Percentiles rank a stretch among this genome's conserved stretches.
These are phyloP conservation scores for Trichogramma evanescens DNA, from an alignment of 2,888 invertebrate species.

Conservation along the genomic window DNA sequence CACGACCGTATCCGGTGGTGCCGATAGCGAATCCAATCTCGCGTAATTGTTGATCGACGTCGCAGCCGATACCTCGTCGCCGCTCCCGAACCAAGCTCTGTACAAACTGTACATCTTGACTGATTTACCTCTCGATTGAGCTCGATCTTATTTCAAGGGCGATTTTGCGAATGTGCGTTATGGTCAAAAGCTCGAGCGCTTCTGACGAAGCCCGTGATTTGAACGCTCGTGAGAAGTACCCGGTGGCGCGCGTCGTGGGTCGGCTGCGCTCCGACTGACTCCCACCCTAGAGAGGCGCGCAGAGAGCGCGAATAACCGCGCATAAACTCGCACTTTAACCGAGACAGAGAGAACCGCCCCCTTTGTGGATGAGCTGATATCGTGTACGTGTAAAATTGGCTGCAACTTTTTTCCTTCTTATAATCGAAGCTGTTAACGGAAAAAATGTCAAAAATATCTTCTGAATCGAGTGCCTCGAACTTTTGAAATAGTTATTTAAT, in stretches of 20 bases:
- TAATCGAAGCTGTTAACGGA: too few relatives aligned
- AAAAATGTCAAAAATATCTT: too few relatives aligned
- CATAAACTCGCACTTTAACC: too few relatives aligned
- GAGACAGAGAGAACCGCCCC: slow-evolving; percentile 39
- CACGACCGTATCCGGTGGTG: slow-evolving; percentile 58
- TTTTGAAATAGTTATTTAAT: too few relatives aligned
- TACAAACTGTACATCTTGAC: slow-evolving; percentile 46
- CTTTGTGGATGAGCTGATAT: not conserved
- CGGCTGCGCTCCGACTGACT: slow-evolving; percentile 7
- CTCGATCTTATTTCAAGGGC: too few relatives aligned
- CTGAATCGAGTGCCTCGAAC: too few relatives aligned
- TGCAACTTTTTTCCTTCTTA: too few relatives aligned
- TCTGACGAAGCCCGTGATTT: slow-evolving; percentile 38
- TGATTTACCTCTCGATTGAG: too few relatives aligned
- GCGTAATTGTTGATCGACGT: slow-evolving; percentile 27
- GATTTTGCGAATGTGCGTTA: too few relatives aligned
- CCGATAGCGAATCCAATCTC: slow-evolving; percentile 39
- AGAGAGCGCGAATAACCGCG: slow-evolving; percentile 10
- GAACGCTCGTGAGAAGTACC: slow-evolving; percentile 34
- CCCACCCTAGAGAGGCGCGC: slow-evolving; percentile 18
- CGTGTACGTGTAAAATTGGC: too few relatives aligned
- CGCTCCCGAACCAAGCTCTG: slow-evolving; percentile 46
- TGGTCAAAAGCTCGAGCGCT: slow-evolving; percentile 1
- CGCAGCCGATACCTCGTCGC: slow-evolving; percentile 20
- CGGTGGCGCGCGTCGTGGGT: slow-evolving; percentile 18